Evolutionary conservation across 2,888 invertebrate genomes (phyloP), one percentile per base, ranked within the genome.

Genomic region (Stegana nigrithorax): DNA sequence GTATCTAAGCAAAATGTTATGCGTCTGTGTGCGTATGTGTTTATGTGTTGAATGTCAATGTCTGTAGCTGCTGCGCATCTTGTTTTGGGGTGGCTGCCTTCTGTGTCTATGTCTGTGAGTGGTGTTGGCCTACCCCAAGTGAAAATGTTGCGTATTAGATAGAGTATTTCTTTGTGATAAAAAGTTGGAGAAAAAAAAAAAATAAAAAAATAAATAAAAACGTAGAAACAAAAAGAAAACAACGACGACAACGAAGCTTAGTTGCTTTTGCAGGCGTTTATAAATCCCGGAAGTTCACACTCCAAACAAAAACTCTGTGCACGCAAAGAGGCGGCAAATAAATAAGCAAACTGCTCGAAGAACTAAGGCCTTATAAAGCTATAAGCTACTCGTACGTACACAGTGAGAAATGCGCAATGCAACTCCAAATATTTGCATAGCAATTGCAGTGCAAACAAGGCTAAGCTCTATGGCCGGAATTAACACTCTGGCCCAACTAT

Each of bases 271-370:
- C n/a, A 39, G 39, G 39, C 39, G 39, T 10, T 6, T 14, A 21
- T 27, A 59, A 59, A 59, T 59, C 59, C 59, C 59, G 59, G 59
- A 59, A 59, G 59, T 59, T 50, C 59, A 59, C 59, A 59, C 59
- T 59, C 59, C 47, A 59, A 39, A 57, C 57, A 29, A 36, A 32
- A 26, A 53, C 19, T 17, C 26, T 27, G 29, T 14, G 26, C 51
- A 53, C 26, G n/a, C 12, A 29, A 17, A 25, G 29, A n/a, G 29
- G 53, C 26, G 29, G 53, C 53, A 26, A 29, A 44, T 57, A 57
- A 57, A 57, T 44, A 57, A 57, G 47, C 25, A 23, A 47, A n/a
- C n/a, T n/a, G n/a, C n/a, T n/a, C n/a, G n/a, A n/a, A n/a, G n/a
- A n/a, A n/a, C n/a, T n/a, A n/a, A n/a, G n/a, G n/a, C n/a, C n/a